Evolutionary conservation across 2,888 invertebrate species (phyloP).

Genomic region (Abrostola tripartita): DNA sequence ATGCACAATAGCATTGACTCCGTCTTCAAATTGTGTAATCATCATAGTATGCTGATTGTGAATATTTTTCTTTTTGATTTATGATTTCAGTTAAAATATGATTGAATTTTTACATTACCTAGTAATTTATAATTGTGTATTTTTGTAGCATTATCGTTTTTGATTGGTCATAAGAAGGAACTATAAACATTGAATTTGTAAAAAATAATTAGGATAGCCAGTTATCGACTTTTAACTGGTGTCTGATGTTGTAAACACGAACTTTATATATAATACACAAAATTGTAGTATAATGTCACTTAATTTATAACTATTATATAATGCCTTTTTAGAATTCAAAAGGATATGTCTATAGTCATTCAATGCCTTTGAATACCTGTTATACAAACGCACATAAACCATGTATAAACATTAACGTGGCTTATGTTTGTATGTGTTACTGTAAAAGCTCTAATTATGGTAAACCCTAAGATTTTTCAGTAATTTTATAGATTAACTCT

Average conservation of each 20-base stretch:
- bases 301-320: slow-evolving; percentile 25
- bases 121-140: slow-evolving; percentile 38
- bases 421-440: no score
- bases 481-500: no score
- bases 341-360: background rate
- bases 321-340: slow-evolving; percentile 35
- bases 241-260: slow-evolving; percentile 32
- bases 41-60: slow-evolving; percentile 18
- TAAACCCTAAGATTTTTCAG: no score
- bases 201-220: slow-evolving; percentile 23
- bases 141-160: slow-evolving; percentile 30
- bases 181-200: slow-evolving; percentile 20
- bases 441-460: no score
- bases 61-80: slow-evolving; percentile 32
- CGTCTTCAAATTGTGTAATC: slow-evolving; percentile 22
- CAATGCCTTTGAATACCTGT: no score
- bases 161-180: slow-evolving; percentile 10
- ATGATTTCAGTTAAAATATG: slow-evolving; percentile 22
- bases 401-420: no score
- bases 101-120: slow-evolving; percentile 32
- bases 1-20: slow-evolving; percentile 34
- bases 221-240: slow-evolving; percentile 24
- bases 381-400: no score
- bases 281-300: slow-evolving; percentile 19
- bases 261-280: slow-evolving; percentile 19